Base-by-base conservation (phyloP, 2,113 vertebrate species). In the Anarrhichthys ocellatus region DNA sequence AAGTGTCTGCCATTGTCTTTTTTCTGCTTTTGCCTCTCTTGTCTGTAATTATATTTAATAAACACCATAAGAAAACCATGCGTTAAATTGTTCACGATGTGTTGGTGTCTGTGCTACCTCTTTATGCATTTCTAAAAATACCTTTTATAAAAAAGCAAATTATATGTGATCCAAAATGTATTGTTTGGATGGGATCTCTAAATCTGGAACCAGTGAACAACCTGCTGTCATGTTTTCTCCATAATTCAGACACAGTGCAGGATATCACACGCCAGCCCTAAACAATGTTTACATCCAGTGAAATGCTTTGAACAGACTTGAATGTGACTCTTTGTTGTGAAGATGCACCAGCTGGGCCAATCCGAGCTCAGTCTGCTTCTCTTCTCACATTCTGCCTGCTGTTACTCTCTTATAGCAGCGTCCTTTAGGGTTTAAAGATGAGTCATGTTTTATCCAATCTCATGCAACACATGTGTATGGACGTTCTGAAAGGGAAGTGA, bases 271-370 rank as follows among this genome's bases (percentile, higher is more conserved):
- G 66, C 36, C 32, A 34, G 73, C 52, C 4, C 5, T 44, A 1
- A 81, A 56, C 56, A 58, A 56, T 78, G 29, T 29, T 2, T 29
- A 29, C 29, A 29, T 29, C 29, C n/a, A 61, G 54, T 0, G 6
- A 48, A 32, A 50, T 7, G 15, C 36, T 85, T 63, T 68, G 72
- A 63, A 42, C 40, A 34, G n/a, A 5, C 59, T 0, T 13, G 62
- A 20, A 52, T 62, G 22, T 58, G 63, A 32, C 44, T 5, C 36
- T 2, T 9, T 44, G 52, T 44, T 66, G 42, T 59, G 24, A 48
- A 50, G 58, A 56, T 10, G 32, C 69, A 73, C 44, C 80, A 84
- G 77, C 38, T 62, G 75, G 38, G 22, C 66, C 27, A 36, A 74
- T 27, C 80, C 69, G 0, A 85, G 42, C 61, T 54, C 58, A 62